Conservation (phyloP, 2,797 vertebrate species). For the Mionectes olivaceus region DNA sequence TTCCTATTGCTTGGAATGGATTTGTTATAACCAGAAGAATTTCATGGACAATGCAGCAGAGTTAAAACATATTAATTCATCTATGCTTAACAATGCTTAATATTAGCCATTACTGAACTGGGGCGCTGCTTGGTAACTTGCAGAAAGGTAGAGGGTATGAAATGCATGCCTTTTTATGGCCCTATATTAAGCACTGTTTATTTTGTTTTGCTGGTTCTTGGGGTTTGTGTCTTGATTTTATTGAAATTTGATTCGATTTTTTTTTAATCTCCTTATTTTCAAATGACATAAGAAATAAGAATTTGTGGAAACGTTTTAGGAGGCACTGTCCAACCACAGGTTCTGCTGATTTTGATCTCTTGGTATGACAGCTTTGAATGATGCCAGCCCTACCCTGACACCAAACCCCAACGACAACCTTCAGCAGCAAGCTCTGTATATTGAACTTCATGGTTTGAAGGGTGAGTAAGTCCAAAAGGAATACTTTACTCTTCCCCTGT, state of each 20-base stretch:
- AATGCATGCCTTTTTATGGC: neutral
- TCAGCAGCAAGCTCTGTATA: neutral
- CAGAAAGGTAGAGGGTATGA: neutral
- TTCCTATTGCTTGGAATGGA: neutral
- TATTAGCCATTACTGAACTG: neutral
- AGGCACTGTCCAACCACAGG: neutral
- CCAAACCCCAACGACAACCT: neutral
- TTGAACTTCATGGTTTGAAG: neutral
- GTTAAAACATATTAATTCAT: neutral
- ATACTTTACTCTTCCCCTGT: neutral
- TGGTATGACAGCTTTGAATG: neutral
- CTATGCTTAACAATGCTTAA: neutral
- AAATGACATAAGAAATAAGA: neutral
- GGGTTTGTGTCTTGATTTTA: neutral
- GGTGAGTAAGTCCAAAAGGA: neutral
- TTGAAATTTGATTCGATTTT: neutral
- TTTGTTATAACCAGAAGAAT: neutral
- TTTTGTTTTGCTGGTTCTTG: neutral
- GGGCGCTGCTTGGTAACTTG: neutral
- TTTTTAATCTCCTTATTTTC: neutral
- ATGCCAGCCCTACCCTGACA: neutral
- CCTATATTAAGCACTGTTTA: neutral
- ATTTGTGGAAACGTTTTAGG: neutral
- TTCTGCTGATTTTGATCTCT: neutral
- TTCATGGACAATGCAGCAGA: neutral